These are phyloP conservation scores for Antheraea assamensis DNA, from an alignment of 2,888 invertebrate species.

Conservation along the genomic window DNA sequence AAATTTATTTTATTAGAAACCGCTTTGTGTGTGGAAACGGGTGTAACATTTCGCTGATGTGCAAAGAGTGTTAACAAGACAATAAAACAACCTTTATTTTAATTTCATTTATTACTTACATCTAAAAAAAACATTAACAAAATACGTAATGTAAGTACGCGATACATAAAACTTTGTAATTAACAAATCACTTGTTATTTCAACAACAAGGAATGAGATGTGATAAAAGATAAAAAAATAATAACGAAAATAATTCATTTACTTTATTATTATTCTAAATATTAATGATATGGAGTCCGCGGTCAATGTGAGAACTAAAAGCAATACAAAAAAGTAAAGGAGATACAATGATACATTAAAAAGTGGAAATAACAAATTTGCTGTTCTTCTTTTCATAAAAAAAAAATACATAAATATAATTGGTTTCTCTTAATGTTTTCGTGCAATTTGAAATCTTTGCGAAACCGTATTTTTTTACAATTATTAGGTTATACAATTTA, in stretches of 20 bases:
- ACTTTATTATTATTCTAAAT: neutral
- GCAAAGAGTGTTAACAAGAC: neutral
- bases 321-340: neutral
- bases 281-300: neutral
- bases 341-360: neutral
- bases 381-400: neutral
- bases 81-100: slow-evolving; percentile 6
- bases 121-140: slow-evolving; percentile 18
- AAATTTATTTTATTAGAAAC: too few relatives aligned
- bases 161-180: neutral
- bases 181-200: neutral
- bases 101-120: slow-evolving; percentile 14
- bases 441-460: too few relatives aligned
- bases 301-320: neutral
- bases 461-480: too few relatives aligned
- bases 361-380: neutral
- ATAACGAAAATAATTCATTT: neutral
- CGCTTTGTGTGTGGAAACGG: too few relatives aligned
- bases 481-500: too few relatives aligned
- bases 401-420: too few relatives aligned
- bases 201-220: neutral
- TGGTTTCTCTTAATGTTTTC: too few relatives aligned
- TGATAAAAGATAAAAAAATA: neutral
- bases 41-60: neutral
- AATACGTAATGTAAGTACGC: neutral